Evolutionary conservation across 2,113 vertebrate species (phyloP).

Genomic region (Alexandromys fortis): DNA sequence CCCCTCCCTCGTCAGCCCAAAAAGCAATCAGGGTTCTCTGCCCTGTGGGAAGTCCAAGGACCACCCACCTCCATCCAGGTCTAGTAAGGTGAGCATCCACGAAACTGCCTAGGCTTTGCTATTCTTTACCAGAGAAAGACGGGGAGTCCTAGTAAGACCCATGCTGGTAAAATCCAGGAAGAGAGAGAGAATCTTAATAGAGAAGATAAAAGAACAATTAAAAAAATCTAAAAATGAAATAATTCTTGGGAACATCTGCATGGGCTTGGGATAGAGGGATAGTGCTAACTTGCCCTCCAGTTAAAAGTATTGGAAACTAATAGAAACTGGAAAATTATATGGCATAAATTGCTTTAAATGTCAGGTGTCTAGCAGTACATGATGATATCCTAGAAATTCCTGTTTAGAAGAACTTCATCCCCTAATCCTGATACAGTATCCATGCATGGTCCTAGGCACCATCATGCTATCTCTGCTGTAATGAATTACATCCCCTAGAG

Average conservation of each 20-base stretch:
- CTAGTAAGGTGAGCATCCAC: too few relatives aligned
- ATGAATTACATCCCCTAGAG: neutral
- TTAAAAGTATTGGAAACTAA: neutral
- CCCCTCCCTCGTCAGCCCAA: too few relatives aligned
- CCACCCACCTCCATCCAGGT: too few relatives aligned
- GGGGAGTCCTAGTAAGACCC: neutral
- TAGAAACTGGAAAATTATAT: neutral
- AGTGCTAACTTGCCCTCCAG: neutral
- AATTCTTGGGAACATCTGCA: neutral
- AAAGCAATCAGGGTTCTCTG: too few relatives aligned
- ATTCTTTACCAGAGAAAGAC: neutral
- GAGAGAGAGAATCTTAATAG: neutral
- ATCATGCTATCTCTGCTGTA: too few relatives aligned
- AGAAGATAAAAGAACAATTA: neutral
- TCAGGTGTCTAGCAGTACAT: neutral
- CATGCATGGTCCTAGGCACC: too few relatives aligned
- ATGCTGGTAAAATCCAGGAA: neutral
- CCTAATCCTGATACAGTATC: neutral
- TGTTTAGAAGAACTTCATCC: neutral
- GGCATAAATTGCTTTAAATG: neutral
- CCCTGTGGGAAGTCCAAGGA: too few relatives aligned
- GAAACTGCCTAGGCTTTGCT: too few relatives aligned
- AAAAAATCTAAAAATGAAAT: neutral
- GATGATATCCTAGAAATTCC: neutral
- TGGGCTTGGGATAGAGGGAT: neutral